phyloP scores from a whole-genome alignment of 2,888 invertebrate species.

The Cheilosia vernalis region DNA sequence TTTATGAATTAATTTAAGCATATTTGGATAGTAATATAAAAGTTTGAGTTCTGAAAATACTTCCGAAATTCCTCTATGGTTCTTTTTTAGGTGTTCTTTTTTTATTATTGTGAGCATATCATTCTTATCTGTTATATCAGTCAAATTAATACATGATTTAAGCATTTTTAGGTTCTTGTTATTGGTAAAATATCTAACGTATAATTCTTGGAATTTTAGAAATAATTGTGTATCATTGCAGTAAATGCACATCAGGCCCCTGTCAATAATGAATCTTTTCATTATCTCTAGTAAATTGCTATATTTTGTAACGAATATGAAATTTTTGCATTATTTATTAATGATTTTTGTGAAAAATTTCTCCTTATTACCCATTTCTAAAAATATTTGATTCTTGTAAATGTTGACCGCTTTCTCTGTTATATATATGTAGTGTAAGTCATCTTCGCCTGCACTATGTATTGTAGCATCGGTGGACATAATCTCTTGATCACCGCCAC shows the following conservation, averaged over 20 bases:
- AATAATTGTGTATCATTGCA: constrained; percentile 35
- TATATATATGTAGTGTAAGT: constrained; percentile 27
- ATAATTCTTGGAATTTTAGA: constrained; percentile 44
- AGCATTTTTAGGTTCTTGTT: constrained; percentile 50
- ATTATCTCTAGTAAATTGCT: constrained; percentile 50
- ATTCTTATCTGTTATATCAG: constrained; percentile 37
- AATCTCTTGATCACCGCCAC: constrained; percentile 9
- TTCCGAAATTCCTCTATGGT: constrained; percentile 43
- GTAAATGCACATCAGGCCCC: constrained; percentile 57
- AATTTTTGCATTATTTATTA: constrained; percentile 26
- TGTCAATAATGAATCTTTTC: constrained; percentile 34
- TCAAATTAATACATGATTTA: constrained; percentile 18
- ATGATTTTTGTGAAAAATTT: constrained; percentile 23
- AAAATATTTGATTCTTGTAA: constrained; percentile 43
- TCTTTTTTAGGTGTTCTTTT: constrained; percentile 36
- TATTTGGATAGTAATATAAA: constrained; percentile 35
- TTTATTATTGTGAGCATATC: constrained; percentile 21
- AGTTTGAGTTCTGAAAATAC: constrained; percentile 33
- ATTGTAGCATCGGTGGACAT: constrained; percentile 35
- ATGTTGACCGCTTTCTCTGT: constrained; percentile 35
- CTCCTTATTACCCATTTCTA: constrained; percentile 21
- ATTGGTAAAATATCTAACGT: constrained; percentile 49
- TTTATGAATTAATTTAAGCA: constrained; percentile 39
- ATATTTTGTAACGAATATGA: constrained; percentile 3
- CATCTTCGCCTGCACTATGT: constrained; percentile 35